These are phyloP conservation scores for Otolemur crassicaudatus DNA, from an alignment of 2,797 vertebrate species.

Conservation along the genomic window DNA sequence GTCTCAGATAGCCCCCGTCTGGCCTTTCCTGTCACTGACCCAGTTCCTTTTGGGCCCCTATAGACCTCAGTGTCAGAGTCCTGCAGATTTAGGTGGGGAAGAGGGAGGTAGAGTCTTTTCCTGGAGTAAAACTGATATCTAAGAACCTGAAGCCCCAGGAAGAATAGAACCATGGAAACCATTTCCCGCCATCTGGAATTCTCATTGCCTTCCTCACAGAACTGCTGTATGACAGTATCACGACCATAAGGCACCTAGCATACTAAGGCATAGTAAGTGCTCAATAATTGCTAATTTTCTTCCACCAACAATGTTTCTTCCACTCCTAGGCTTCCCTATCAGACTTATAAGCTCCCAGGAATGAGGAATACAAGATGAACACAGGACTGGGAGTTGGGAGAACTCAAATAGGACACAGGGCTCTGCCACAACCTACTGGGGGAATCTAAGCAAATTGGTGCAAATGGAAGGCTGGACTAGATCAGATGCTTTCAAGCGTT, in stretches of 20 bases:
- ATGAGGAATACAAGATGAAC: neutral
- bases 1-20: neutral
- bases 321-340: neutral
- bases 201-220: neutral
- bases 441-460: conserved; percentile 26
- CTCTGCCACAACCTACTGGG: neutral
- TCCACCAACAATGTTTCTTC: neutral
- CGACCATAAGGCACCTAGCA: neutral
- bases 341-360: conserved; percentile 10
- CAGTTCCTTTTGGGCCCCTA: neutral
- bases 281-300: conserved; percentile 35
- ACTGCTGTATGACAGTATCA: neutral
- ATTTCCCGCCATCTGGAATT: conserved; percentile 40
- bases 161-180: conserved; percentile 12
- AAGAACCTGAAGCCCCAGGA: conserved; percentile 36
- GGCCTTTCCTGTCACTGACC: conserved; percentile 30
- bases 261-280: neutral
- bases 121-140: conserved; percentile 28
- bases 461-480: neutral
- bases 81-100: neutral
- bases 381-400: neutral
- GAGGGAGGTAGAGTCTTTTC: neutral
- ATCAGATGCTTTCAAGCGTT: conserved; percentile 27
- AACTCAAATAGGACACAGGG: neutral
- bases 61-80: neutral